Evolutionary conservation across 2,113 vertebrate species (phyloP).

Genomic region (Zapus hudsonius): DNA sequence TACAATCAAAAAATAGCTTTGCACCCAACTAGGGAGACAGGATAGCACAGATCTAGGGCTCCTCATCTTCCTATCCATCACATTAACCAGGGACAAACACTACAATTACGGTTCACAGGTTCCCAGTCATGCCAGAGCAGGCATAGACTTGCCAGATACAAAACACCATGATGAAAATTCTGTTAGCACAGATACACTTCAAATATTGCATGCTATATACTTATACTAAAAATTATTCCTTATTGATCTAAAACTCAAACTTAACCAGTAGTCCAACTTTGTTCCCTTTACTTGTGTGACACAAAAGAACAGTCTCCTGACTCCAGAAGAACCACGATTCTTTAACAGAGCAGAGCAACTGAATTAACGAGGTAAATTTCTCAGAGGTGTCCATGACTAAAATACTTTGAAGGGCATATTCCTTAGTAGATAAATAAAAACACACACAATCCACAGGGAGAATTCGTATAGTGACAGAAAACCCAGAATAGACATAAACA

Average conservation of each 20-base stretch:
- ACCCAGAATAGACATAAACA: not conserved
- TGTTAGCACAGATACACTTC: not conserved
- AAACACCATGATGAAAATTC: not conserved
- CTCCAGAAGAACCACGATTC: not conserved
- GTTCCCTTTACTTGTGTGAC: not conserved
- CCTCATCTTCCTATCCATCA: not conserved
- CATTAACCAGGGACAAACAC: no score
- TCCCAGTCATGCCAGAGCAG: not conserved
- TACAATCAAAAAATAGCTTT: not conserved
- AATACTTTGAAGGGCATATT: not conserved
- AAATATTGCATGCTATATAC: not conserved
- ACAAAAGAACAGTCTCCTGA: not conserved
- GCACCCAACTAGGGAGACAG: not conserved
- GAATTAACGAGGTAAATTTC: not conserved
- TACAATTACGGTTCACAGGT: not conserved
- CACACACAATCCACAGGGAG: not conserved
- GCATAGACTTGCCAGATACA: not conserved
- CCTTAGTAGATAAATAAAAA: not conserved
- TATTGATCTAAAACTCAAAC: slow-evolving; percentile 21
- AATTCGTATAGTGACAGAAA: not conserved
- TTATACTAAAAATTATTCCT: not conserved
- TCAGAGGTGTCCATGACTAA: not conserved
- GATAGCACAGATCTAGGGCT: not conserved
- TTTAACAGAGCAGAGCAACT: not conserved
- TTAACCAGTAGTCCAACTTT: not conserved